These are phyloP conservation scores for Stylophora pistillata DNA, from an alignment of 64 coral and sea anemone genomes.

Conservation along the genomic window DNA sequence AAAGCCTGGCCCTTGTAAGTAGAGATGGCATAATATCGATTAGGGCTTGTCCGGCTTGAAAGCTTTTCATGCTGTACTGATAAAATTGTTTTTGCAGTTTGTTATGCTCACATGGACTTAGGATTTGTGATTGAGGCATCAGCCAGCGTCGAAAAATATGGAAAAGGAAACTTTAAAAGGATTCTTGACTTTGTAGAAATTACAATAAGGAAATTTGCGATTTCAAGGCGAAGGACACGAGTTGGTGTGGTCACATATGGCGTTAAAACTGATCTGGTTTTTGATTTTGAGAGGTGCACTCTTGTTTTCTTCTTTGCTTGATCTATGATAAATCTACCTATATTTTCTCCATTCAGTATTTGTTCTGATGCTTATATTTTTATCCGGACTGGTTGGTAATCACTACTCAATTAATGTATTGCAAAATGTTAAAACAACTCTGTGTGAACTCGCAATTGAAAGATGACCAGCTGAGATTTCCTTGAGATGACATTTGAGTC, in stretches of 20 bases:
- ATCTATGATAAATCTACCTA: too few relatives aligned
- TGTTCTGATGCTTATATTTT: too few relatives aligned
- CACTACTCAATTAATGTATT: too few relatives aligned
- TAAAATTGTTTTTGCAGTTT: conserved; percentile 1
- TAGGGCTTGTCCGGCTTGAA: not conserved
- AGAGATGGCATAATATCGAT: not conserved
- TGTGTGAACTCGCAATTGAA: too few relatives aligned
- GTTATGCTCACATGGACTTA: conserved; percentile 25
- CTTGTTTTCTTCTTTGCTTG: not conserved
- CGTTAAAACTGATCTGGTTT: conserved; percentile 41
- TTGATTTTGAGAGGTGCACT: conserved; percentile 53
- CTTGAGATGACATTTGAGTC: too few relatives aligned
- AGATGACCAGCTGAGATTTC: too few relatives aligned
- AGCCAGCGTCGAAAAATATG: conserved; percentile 61
- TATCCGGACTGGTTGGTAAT: too few relatives aligned
- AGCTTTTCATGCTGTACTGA: not conserved
- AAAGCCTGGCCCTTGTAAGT: conserved; percentile 25
- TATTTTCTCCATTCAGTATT: too few relatives aligned
- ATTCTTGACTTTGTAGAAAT: conserved; percentile 65
- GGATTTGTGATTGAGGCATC: conserved; percentile 60
- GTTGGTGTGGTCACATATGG: conserved; percentile 56
- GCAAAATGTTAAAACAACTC: too few relatives aligned
- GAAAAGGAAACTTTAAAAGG: conserved; percentile 59
- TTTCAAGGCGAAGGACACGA: conserved; percentile 22
- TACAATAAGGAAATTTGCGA: conserved; percentile 42